These are phyloP conservation scores for Hemicentrotus pulcherrimus DNA, from an alignment of 35 echinoderm and acorn worm species.

Conservation along the genomic window DNA sequence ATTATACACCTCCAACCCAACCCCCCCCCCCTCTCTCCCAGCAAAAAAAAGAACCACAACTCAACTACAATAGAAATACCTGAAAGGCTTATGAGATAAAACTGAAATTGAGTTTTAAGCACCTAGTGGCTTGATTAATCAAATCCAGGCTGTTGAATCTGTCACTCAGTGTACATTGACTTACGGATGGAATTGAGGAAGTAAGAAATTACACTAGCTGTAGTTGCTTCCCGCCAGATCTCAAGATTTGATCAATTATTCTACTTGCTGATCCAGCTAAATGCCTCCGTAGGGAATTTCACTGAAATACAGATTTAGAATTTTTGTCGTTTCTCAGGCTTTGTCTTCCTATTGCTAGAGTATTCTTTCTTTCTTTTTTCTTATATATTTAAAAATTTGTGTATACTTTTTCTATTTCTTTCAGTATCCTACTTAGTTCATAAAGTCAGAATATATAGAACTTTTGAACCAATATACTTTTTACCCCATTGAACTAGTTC, in stretches of 20 bases:
- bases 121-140: constrained; percentile 37
- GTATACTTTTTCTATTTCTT: neutral
- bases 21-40: neutral
- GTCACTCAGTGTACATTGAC: constrained; percentile 41
- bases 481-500: too few species aligned
- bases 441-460: too few species aligned
- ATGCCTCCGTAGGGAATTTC: constrained; percentile 27
- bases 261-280: constrained; percentile 41
- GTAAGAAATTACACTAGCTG: constrained; percentile 48
- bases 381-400: neutral
- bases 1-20: neutral
- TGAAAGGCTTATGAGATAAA: neutral
- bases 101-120: constrained; percentile 14
- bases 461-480: too few species aligned
- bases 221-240: constrained; percentile 43
- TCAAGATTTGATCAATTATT: constrained; percentile 43
- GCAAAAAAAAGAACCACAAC: neutral
- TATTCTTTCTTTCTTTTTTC: neutral
- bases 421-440: neutral
- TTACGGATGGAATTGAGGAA: constrained; percentile 25
- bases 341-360: constrained; percentile 3
- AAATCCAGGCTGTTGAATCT: constrained; percentile 39
- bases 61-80: neutral
- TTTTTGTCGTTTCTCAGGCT: constrained; percentile 27
- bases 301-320: constrained; percentile 38